Base-by-base conservation (phyloP, 2,113 vertebrate species). In the Tychaedon coryphoeus region DNA sequence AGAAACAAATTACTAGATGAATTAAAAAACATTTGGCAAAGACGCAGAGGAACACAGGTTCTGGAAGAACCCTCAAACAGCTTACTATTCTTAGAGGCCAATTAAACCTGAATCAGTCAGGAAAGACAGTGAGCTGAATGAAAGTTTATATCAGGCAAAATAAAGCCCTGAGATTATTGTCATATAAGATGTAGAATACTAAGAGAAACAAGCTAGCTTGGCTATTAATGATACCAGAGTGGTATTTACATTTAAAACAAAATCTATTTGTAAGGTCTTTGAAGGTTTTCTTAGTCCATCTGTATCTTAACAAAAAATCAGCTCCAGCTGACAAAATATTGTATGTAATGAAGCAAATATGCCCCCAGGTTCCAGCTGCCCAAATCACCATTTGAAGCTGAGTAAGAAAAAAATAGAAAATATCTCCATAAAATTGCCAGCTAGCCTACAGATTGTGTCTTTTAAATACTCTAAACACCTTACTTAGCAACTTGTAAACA, bases 181-280 rank as follows among this genome's bases (percentile, higher is more conserved):
- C 48, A 64, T 93, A 77, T 78, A 78, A 90, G 31, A 45, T 16
- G 0, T 86, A 80, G 90, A 91, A 71, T 71, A 62, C 42, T 51
- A 79, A 88, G 54, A 83, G 85, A 93, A 95, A 88, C 34, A 90
- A 66, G 58, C 47, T 96, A 77, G 24, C 47, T 95, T 90, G 51
- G 51, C 78, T 95, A 53, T 90, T 94, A 86, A 85, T 79, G 87
- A 94, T 80, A 90, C 43, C 60, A 92, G 60, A 34, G 40, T 71
- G 15, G 31, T 95, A 93, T 92, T 96, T 96, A 86, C 93, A 86
- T 95, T 96, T 96, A 77, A 94, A 97, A 92, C 75, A 96, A 94
- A 93, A 92, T 94, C 53, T 42, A 80, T 95, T 94, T 93, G 34
- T 96, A 80, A 86, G 14, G 56, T 77, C 90, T 96, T 96, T 96